Evolutionary conservation across 2,113 vertebrate genomes (phyloP).

Genomic region (Lampris megalopsis): DNA sequence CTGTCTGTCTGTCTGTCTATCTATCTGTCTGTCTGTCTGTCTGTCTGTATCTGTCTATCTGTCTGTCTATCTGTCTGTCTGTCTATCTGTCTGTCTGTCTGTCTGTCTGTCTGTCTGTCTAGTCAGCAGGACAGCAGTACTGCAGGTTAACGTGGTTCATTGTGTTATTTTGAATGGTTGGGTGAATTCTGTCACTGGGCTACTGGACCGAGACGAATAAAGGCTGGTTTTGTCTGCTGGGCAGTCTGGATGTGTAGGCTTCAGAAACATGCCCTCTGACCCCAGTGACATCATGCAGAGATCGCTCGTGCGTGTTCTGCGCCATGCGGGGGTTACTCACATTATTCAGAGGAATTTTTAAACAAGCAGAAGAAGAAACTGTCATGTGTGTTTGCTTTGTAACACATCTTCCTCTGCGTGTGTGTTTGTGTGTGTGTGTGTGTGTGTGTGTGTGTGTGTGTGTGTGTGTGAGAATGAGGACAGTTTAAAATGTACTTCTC

Average conservation of each 20-base stretch:
- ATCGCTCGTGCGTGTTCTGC: slow-evolving; percentile 67
- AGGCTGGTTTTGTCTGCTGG: slow-evolving; percentile 55
- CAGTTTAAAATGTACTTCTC: neutral
- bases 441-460: neutral
- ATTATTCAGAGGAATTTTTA: slow-evolving; percentile 73
- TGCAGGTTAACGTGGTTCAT: neutral
- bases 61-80: too few relatives aligned
- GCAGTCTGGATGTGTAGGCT: slow-evolving; percentile 64
- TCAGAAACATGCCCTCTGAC: slow-evolving; percentile 57
- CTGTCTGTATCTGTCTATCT: too few relatives aligned
- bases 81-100: neutral
- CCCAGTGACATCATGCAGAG: slow-evolving; percentile 70
- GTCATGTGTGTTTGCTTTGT: slow-evolving; percentile 66
- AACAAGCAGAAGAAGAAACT: slow-evolving; percentile 57
- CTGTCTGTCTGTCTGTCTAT: neutral
- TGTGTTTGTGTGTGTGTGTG: slow-evolving; percentile 32
- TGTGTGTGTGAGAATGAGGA: neutral
- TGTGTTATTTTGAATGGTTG: neutral
- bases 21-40: too few relatives aligned
- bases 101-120: neutral
- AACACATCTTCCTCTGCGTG: slow-evolving; percentile 45
- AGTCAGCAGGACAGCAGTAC: neutral
- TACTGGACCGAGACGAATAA: slow-evolving; percentile 47
- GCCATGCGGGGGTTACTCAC: slow-evolving; percentile 63
- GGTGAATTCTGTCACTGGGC: slow-evolving; percentile 34